Evolutionary conservation across 2,797 vertebrate genomes (phyloP).

Genomic region (Thaleichthys pacificus): DNA sequence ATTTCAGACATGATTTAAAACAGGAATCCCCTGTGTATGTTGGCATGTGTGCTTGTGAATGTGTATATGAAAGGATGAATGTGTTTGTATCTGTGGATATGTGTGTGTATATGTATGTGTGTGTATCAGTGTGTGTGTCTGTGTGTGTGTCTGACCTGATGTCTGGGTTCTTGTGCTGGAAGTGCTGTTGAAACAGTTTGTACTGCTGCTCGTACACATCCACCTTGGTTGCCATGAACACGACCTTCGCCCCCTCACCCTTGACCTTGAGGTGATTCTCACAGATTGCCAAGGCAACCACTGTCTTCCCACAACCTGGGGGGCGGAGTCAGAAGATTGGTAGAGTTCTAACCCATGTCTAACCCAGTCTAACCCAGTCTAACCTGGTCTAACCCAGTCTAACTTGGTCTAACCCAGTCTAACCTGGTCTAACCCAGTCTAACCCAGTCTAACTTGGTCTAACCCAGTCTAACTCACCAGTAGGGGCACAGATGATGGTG

Average conservation of each 20-base stretch:
- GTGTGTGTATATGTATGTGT: slow-evolving; percentile 17
- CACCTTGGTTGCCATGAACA: slow-evolving; percentile 72
- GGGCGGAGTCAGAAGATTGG: not conserved
- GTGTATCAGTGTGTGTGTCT: slow-evolving; percentile 8
- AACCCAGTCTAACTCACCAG: slow-evolving; percentile 34
- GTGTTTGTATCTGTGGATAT: not conserved
- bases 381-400: no score
- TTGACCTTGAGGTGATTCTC: slow-evolving; percentile 71
- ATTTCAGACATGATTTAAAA: not conserved
- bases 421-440: no score
- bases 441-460: no score
- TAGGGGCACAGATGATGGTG: slow-evolving; percentile 59
- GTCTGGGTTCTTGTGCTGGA: slow-evolving; percentile 64
- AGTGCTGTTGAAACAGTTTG: slow-evolving; percentile 68
- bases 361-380: no score
- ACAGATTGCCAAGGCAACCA: slow-evolving; percentile 32
- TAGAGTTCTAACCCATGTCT: not conserved
- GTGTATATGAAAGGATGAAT: not conserved
- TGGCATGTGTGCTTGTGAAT: slow-evolving; percentile 4
- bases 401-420: no score
- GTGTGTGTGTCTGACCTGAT: slow-evolving; percentile 52
- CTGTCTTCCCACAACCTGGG: slow-evolving; percentile 12
- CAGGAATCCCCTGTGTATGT: not conserved
- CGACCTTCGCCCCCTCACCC: slow-evolving; percentile 64
- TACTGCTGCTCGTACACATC: slow-evolving; percentile 80